Conservation (phyloP, 2,888 invertebrate genomes). For the Eristalis arbustorum region DNA sequence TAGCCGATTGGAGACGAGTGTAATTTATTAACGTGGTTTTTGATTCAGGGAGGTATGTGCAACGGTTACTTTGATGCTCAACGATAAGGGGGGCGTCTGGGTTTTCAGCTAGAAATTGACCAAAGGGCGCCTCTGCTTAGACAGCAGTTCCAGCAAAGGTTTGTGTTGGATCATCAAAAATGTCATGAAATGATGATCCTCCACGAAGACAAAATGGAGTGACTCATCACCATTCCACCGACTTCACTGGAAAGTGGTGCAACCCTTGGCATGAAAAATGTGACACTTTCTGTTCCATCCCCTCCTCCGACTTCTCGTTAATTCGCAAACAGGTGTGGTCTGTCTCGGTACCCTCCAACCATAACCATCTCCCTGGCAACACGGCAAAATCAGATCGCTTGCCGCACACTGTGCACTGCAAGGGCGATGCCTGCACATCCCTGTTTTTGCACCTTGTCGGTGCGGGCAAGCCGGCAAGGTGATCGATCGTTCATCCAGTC, state of each 20-base stretch:
- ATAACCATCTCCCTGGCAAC: not conserved
- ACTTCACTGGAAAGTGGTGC: too few species aligned
- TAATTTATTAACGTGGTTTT: not conserved
- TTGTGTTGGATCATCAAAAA: too few species aligned
- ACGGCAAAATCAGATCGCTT: constrained; percentile 8
- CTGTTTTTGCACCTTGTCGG: constrained; percentile 57
- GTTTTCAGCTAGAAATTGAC: too few species aligned
- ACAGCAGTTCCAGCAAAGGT: too few species aligned
- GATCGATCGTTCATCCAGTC: constrained; percentile 41
- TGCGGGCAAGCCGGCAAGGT: constrained; percentile 33
- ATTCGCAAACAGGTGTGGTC: constrained; percentile 37
- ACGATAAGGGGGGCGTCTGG: not conserved
- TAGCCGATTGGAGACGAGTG: not conserved
- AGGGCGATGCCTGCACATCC: constrained; percentile 26
- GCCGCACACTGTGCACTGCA: not conserved
- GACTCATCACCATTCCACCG: too few species aligned
- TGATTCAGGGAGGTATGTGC: not conserved
- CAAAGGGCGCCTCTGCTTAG: too few species aligned
- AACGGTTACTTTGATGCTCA: not conserved
- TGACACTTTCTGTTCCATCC: not conserved
- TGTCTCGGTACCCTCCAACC: not conserved
- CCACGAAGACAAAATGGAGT: too few species aligned
- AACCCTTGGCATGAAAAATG: not conserved
- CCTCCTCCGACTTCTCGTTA: not conserved
- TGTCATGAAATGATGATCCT: too few species aligned